Evolutionary conservation across 92 coral and sea anemone genomes (phyloP).

Genomic region (Phenganax subtilis): DNA sequence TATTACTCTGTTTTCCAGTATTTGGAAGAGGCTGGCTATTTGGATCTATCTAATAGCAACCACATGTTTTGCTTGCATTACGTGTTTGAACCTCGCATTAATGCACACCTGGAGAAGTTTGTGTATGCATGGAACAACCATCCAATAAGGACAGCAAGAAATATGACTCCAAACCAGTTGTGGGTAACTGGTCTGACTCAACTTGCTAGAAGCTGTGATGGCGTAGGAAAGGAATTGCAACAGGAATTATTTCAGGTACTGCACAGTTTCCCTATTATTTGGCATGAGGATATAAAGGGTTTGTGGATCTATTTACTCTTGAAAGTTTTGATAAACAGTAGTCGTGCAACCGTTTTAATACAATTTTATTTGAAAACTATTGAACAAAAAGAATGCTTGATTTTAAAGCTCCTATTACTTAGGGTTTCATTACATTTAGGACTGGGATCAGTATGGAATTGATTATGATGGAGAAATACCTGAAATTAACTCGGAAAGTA

Average conservation of each 20-base stretch:
- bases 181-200: constrained; percentile 54
- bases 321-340: not conserved
- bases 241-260: constrained; percentile 30
- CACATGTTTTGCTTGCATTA: constrained; percentile 58
- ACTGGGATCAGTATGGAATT: no score
- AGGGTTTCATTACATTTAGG: no score
- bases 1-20: constrained; percentile 51
- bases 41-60: constrained; percentile 45
- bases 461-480: no score
- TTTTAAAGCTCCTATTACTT: no score
- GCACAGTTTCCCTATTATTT: not conserved
- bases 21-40: constrained; percentile 52
- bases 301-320: no score
- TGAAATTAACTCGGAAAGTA: no score
- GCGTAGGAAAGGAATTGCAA: constrained; percentile 25
- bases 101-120: constrained; percentile 42
- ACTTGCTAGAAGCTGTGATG: constrained; percentile 44
- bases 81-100: constrained; percentile 49
- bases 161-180: constrained; percentile 54
- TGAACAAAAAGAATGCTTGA: no score
- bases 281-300: no score
- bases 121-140: constrained; percentile 48
- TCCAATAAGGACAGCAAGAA: constrained; percentile 49
- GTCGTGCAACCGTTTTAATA: not conserved
- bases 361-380: no score